Evolutionary conservation across 2,113 vertebrate species (phyloP).

Genomic region (Scatophagus argus): DNA sequence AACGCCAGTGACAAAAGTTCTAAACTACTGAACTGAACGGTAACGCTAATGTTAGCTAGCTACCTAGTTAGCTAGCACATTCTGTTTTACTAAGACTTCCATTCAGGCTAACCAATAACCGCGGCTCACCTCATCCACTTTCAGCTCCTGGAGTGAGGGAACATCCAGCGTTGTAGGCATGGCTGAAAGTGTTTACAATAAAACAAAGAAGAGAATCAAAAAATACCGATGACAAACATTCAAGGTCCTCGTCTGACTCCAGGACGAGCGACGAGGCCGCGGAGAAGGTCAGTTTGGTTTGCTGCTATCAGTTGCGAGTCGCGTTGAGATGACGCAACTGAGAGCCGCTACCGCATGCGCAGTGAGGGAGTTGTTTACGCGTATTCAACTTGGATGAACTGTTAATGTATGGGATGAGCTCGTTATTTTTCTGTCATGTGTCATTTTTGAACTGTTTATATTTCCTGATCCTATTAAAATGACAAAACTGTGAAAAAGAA

Average conservation of each 20-base stretch:
- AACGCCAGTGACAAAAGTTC: neutral
- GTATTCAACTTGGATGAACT: neutral
- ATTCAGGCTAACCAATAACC: neutral
- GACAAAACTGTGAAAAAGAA: neutral
- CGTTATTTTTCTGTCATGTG: neutral
- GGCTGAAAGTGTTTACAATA: constrained; percentile 31
- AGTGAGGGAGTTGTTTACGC: neutral
- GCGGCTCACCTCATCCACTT: constrained; percentile 90
- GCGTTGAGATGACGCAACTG: constrained; percentile 62
- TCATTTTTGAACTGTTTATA: rapidly evolving
- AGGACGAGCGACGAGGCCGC: constrained; percentile 68
- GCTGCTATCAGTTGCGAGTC: constrained; percentile 35
- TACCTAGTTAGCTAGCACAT: constrained; percentile 41
- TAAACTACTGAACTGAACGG: neutral
- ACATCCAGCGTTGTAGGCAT: constrained; percentile 87
- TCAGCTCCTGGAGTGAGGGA: constrained; percentile 89
- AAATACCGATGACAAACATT: constrained; percentile 31
- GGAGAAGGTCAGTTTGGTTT: constrained; percentile 81
- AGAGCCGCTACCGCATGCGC: constrained; percentile 21
- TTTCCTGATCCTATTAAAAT: too few species aligned
- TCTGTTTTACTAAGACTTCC: neutral
- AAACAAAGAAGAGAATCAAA: constrained; percentile 30
- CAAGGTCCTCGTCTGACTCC: constrained; percentile 73
- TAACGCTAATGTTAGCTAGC: constrained; percentile 45
- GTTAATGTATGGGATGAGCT: too few species aligned